Base-by-base conservation (phyloP, 2,113 vertebrate species). In the Pardalotus punctatus region DNA sequence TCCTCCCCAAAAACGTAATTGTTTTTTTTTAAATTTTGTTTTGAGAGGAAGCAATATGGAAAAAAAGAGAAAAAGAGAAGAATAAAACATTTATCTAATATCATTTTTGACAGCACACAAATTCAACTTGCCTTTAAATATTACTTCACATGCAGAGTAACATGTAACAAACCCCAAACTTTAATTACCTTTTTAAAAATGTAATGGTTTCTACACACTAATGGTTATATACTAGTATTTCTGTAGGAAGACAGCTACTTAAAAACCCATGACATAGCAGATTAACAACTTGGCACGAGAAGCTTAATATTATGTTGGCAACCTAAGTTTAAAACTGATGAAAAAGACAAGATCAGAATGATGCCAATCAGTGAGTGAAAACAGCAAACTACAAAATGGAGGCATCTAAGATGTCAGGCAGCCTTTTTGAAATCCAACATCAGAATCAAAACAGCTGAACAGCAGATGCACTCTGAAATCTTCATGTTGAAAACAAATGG, bases 401-500 rank as follows among this genome's bases (percentile, higher is more conserved):
- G 17, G 31, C 33, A 74, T 6, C 40, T 18, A 51, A 51, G 12
- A 42, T 19, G 18, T 56, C 40, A 71, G 40, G 18, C 38, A 78
- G 17, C 14, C n/a, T 64, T 77, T 88, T 88, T 64, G 43, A 87
- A 82, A 70, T 24, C 36, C 53, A 82, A 3, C 36, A 31, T 11
- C 61, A 70, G 64, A 90, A 88, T n/a, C 14, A 56, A 77, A 85
- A 40, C 11, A 90, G 5, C 27, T 50, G 21, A 78, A n/a, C 17
- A 81, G 42, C 28, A 70, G 40, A 54, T 9, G 33, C 19, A 35
- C 29, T 92, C 22, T 35, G 36, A 90, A 70, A 80, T 22, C 29
- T 47, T 62, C 5, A 23, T 0, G 0, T 10, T 19, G 45, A 83
- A 86, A 53, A 1, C 8, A 86, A 81, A 38, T 1, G 6, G 14